Evolutionary conservation across 2,797 vertebrate genomes (phyloP), one percentile per base, ranked within the genome.

Genomic region (Parambassis ranga): DNA sequence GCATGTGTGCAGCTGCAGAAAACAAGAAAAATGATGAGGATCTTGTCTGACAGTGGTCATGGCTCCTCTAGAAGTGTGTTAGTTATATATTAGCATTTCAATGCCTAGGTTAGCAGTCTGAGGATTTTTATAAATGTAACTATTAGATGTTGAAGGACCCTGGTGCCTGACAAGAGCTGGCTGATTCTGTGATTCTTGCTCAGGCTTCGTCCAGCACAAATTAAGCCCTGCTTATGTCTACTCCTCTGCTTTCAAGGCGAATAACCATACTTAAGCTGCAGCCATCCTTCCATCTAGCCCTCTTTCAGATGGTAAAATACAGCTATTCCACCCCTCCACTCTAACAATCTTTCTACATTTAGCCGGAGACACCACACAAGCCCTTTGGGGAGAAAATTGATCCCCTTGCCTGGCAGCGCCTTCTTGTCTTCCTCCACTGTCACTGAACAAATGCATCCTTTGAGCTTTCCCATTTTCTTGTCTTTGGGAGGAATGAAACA

Each of bases 401-500:
- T 79, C 81, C 56, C 28, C 36, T 59, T 42, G 16, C 36, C 48
- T 37, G 2, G 24, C 18, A 37, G 27, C 41, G 14, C 36, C 52
- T 46, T 33, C 65, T 68, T 51, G 37, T 51, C 79, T 65, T 20
- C 66, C 41, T 73, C 28, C 13, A 38, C 70, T 65, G 61, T 74
- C 58, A 49, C 48, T 60, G 66, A 79, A 63, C 60, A 77, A 81
- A 76, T 64, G 48, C 66, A 47, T 75, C 65, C 69, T 74, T 61
- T 77, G 71, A 78, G 68, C 42, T 43, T 74, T 65, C 60, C 66
- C 38, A 65, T 73, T 75, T 75, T 73, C 49, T 66, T 56, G 37
- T 65, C 53, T 67, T 77, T 36, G 18, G 35, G 50, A 22, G 58
- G 15, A 65, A 46, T 71, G 58, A 69, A 74, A 50, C 39, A 62